Base-by-base conservation (phyloP, 1,140 invertebrate species). In the Myzus persicae region DNA sequence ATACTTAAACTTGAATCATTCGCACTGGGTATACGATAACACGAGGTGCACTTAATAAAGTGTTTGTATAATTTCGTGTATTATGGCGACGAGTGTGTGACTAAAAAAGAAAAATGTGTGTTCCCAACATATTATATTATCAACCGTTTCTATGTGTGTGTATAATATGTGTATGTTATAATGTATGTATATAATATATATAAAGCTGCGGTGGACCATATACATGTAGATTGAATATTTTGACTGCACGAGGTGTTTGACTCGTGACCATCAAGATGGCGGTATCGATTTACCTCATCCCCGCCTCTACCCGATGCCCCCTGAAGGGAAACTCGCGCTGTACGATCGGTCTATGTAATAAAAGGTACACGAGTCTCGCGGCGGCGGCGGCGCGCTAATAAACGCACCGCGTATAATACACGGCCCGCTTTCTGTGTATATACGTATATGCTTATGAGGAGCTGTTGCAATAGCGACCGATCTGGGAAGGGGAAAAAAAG, bases 201-300 rank as follows among this genome's bases (percentile, higher is more conserved):
- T 59, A 31, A 36, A 48, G 88, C 51, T 59, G 51, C 26, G 42
- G 38, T 46, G 54, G 54, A n/a, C 88, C 88, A 90, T 42, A 42
- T 67, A 90, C 67, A 67, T 67, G 89, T 90, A 89, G 88, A 89
- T 89, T 89, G 36, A 89, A 89, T 89, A 90, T 90, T 93, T 93
- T 93, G 91, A 93, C 91, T 93, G 81, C 91, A 38, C 14, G 91
- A 93, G 81, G 91, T 93, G 91, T 93, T 93, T 93, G 76, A 93
- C 91, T 93, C 91, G 91, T 93, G 91, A 93, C 91, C 46, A 84
- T 93, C 91, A 93, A 93, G 91, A 93, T 93, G 91, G 91, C 91
- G 91, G 91, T 93, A 85, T 93, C 91, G 91, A 93, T 93, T 93
- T 93, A 81, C 91, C 48, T 85, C 59, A 76, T 76, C 91, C 76